phyloP scores from a whole-genome alignment of 2,113 vertebrate species.

The Hemicordylus capensis region DNA sequence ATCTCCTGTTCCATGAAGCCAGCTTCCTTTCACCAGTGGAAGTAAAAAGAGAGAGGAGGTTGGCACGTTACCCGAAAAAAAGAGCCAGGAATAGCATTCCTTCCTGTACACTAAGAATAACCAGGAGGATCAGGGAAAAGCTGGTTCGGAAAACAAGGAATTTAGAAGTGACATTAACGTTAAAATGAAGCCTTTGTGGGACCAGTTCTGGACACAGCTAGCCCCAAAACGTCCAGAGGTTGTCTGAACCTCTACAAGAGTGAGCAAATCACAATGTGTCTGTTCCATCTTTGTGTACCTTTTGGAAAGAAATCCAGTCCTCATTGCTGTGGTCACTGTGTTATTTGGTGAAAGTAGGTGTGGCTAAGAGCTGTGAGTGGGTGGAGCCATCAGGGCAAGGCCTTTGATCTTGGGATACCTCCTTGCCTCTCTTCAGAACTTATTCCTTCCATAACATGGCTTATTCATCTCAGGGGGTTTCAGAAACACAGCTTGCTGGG shows the following conservation, averaged over 20 bases:
- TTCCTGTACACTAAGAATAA: too few species aligned
- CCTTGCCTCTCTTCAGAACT: background rate
- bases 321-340: background rate
- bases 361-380: background rate
- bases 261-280: background rate
- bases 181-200: background rate
- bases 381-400: too few species aligned
- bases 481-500: background rate
- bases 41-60: conserved; percentile 8
- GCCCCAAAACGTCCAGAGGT: too few species aligned
- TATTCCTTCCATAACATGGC: background rate
- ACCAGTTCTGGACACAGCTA: background rate
- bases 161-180: background rate
- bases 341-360: background rate
- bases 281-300: background rate
- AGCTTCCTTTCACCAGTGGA: conserved; percentile 23
- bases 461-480: background rate
- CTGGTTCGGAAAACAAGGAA: background rate
- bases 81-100: conserved; percentile 20
- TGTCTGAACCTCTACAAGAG: background rate
- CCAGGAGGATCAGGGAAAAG: background rate
- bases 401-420: background rate
- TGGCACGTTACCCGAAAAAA: conserved; percentile 48
- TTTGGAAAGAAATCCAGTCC: background rate
- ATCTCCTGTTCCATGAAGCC: conserved; percentile 38